A percentile compares a stretch with the other conserved stretches of the same genome.
These are phyloP conservation scores for Physeter macrocephalus DNA, from an alignment of 2,113 vertebrate genomes.

Conservation along the genomic window DNA sequence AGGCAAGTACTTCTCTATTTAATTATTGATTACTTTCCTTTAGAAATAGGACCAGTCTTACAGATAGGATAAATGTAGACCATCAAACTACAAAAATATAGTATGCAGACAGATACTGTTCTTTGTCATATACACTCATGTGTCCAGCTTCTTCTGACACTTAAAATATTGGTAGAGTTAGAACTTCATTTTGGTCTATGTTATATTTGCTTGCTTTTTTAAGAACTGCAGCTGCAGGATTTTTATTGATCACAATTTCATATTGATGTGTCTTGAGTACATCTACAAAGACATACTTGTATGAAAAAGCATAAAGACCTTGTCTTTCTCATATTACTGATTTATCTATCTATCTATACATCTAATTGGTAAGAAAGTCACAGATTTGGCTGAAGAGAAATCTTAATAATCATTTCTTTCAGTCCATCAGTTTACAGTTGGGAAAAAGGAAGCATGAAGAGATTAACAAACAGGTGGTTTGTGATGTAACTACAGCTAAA, in stretches of 20 bases:
- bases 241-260: conserved; percentile 50
- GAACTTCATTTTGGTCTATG: background rate
- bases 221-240: background rate
- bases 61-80: conserved; percentile 27
- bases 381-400: background rate
- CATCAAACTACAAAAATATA: background rate
- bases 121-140: background rate
- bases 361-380: background rate
- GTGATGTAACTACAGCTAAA: background rate
- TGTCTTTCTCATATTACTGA: background rate
- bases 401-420: background rate
- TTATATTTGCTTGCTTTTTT: conserved; percentile 10
- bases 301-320: background rate
- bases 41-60: background rate
- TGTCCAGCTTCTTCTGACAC: background rate
- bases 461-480: background rate
- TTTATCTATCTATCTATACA: background rate
- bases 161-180: background rate
- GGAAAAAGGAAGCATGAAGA: background rate
- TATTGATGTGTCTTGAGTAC: background rate
- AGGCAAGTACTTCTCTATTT: conserved; percentile 31
- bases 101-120: background rate
- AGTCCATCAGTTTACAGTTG: background rate
- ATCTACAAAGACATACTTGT: background rate
- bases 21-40: conserved; percentile 43